Percentiles rank a stretch among this genome's conserved stretches.
Conservation (phyloP, 2,113 vertebrate species). For the Gobius niger region DNA sequence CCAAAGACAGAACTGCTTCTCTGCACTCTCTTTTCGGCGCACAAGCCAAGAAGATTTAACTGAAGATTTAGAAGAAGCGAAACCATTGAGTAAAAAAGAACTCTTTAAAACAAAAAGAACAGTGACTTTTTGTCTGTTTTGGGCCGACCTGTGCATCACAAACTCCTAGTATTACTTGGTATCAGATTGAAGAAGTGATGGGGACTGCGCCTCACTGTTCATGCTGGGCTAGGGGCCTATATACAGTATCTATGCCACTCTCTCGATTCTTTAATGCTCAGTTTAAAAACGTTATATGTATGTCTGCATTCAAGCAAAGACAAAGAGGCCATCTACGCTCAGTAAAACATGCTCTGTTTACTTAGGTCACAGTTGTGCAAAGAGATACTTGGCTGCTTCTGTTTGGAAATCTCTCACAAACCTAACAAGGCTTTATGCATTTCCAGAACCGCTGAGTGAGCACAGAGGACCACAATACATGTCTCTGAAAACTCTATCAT, state of each 20-base stretch:
- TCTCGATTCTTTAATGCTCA: neutral
- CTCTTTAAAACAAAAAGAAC: too few relatives aligned
- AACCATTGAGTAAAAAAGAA: too few relatives aligned
- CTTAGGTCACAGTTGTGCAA: conserved; percentile 55
- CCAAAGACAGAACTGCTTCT: too few relatives aligned
- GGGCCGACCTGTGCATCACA: too few relatives aligned
- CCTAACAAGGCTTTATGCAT: conserved; percentile 47
- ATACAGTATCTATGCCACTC: neutral
- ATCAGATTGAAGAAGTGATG: too few relatives aligned
- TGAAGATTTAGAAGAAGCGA: too few relatives aligned
- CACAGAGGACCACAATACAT: conserved; percentile 53
- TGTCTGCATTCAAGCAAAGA: conserved; percentile 60
- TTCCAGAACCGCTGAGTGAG: conserved; percentile 49
- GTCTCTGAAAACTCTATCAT: conserved; percentile 54
- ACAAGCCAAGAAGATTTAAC: too few relatives aligned
- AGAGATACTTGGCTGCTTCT: conserved; percentile 25
- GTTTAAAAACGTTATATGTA: conserved; percentile 65
- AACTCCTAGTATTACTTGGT: too few relatives aligned
- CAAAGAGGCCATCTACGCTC: conserved; percentile 41
- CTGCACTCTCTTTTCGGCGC: too few relatives aligned
- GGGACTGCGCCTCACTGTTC: too few relatives aligned
- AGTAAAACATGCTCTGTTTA: conserved; percentile 49
- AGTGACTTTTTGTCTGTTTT: too few relatives aligned
- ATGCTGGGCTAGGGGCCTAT: too few relatives aligned
- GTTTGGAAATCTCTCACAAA: conserved; percentile 30